Evolutionary conservation across 2,113 vertebrate species (phyloP).

Genomic region (Osmerus eperlanus): DNA sequence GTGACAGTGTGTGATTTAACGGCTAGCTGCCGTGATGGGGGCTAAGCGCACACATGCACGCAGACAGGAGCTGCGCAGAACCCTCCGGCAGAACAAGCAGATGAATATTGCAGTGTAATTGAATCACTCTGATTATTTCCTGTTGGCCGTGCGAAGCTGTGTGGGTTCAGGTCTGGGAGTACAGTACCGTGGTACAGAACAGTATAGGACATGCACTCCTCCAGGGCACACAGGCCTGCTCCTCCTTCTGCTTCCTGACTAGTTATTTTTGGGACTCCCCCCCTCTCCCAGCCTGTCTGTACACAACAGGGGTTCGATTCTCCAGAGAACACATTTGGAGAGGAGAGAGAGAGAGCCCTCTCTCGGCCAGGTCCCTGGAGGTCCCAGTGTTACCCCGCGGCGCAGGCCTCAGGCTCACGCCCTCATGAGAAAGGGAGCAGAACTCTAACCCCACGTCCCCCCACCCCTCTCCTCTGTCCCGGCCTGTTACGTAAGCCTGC

Average conservation of each 20-base stretch:
- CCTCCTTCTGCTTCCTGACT: slow-evolving; percentile 20
- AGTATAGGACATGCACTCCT: slow-evolving; percentile 29
- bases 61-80: slow-evolving; percentile 27
- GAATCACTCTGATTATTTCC: slow-evolving; percentile 66
- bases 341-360: slow-evolving; percentile 14
- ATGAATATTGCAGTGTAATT: slow-evolving; percentile 65
- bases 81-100: slow-evolving; percentile 29
- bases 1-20: too few species aligned
- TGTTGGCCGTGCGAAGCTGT: slow-evolving; percentile 14
- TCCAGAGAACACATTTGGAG: slow-evolving; percentile 32
- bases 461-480: slow-evolving; percentile 15
- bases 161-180: too few species aligned
- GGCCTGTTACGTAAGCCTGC: slow-evolving; percentile 63
- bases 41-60: neutral
- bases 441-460: neutral
- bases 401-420: slow-evolving; percentile 13
- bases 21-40: too few species aligned
- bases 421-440: slow-evolving; percentile 36
- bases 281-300: slow-evolving; percentile 13
- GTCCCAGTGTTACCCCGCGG: slow-evolving; percentile 19
- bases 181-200: neutral
- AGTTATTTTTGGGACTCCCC: slow-evolving; percentile 23
- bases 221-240: slow-evolving; percentile 4
- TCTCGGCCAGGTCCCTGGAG: slow-evolving; percentile 19
- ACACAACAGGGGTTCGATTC: slow-evolving; percentile 17